Evolutionary conservation across 2,888 invertebrate species (phyloP).

Genomic region (Himalopsyche tibetana): DNA sequence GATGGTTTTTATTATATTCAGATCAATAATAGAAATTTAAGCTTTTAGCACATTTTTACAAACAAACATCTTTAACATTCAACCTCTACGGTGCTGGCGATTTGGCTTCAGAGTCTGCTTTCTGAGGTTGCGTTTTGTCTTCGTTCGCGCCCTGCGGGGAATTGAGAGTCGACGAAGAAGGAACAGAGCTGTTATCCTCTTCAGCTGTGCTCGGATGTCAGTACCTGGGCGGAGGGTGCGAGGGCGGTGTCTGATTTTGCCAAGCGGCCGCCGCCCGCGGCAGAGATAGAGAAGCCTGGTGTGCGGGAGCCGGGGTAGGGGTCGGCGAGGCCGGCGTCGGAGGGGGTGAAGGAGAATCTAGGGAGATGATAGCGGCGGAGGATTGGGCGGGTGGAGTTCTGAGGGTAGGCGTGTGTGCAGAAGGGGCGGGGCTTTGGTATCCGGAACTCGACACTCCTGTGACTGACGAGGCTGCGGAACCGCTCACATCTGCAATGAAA

Average conservation of each 20-base stretch:
- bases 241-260: background rate
- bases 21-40: no score
- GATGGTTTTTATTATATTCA: no score
- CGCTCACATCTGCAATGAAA: slow-evolving; percentile 57
- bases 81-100: background rate
- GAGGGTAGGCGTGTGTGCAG: slow-evolving; percentile 69
- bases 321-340: slow-evolving; percentile 65
- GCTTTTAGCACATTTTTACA: background rate
- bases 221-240: slow-evolving; percentile 2
- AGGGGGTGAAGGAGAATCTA: slow-evolving; percentile 78
- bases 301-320: slow-evolving; percentile 67
- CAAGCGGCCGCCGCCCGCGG: slow-evolving; percentile 62
- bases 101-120: background rate
- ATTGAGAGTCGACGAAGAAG: background rate
- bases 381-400: slow-evolving; percentile 68
- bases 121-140: background rate
- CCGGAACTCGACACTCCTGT: slow-evolving; percentile 79
- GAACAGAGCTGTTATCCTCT: background rate
- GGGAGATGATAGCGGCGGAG: slow-evolving; percentile 75
- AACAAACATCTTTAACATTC: background rate
- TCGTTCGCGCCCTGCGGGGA: background rate
- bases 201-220: slow-evolving; percentile 17
- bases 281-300: slow-evolving; percentile 67
- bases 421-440: slow-evolving; percentile 77
- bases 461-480: slow-evolving; percentile 63